Evolutionary conservation across 2,888 invertebrate species (phyloP), one percentile per base, ranked within the genome.

Genomic region (Tipula confusa): DNA sequence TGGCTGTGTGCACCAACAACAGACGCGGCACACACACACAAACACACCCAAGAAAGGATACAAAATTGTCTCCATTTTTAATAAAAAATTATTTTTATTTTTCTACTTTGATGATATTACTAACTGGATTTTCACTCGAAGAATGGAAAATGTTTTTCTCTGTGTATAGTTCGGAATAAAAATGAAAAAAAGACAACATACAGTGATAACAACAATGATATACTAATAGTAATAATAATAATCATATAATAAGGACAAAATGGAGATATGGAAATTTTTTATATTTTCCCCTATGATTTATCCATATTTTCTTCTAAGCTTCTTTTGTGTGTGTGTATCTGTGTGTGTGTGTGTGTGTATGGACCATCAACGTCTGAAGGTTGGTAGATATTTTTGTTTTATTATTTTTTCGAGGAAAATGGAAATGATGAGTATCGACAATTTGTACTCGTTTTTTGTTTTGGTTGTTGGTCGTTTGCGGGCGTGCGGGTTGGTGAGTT

Each of bases 161-260:
- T 24, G 24, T 64, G 43, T 43, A 9, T 64, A 64, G 24, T 64
- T 24, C 64, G 18, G 24, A 7, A 64, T 6, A 1, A 48, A 64
- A 64, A 24, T 64, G 15, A n/a, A n/a, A 64, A 64, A 18, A 64
- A 64, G 9, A 64, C 64, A 64, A 24, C 64, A n/a, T n/a, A 18
- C 24, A 24, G 64, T 64, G 64, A 64, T 64, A 64, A 64, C 64
- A 64, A 24, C 64, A 64, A 64, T 64, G 64, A 64, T 64, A 24
- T 64, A 24, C 18, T 18, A 64, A 64, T n/a, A 43, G 15, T 15
- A 43, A 15, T 64, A 64, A 64, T 64, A 64, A 64, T 64, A 64
- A 64, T 64, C 64, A 64, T 64, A 64, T 64, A 64, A 64, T 64
- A 64, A 64, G 64, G 24, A 64, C 64, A 64, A 64, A 64, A 64